Evolutionary conservation across 2,797 vertebrate species (phyloP).

Genomic region (Paguma larvata): DNA sequence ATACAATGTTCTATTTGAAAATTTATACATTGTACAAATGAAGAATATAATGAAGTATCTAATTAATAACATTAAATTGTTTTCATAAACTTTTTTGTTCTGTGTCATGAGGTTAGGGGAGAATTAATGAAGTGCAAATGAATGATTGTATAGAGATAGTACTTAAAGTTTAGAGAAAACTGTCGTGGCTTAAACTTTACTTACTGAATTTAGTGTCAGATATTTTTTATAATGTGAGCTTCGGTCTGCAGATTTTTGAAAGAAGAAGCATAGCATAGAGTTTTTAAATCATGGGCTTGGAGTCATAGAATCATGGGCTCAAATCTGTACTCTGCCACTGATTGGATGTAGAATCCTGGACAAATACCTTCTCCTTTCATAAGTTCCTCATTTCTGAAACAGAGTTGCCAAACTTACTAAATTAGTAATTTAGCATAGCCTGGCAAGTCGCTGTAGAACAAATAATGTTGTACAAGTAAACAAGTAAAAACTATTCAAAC

Average conservation of each 20-base stretch:
- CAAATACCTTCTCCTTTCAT: neutral
- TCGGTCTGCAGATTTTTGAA: neutral
- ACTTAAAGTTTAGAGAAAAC: neutral
- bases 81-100: neutral
- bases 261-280: neutral
- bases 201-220: neutral
- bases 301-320: neutral
- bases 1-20: neutral
- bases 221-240: neutral
- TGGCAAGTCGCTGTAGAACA: neutral
- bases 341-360: neutral
- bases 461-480: neutral
- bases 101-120: neutral
- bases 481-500: neutral
- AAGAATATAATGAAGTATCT: neutral
- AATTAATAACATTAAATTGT: neutral
- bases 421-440: neutral
- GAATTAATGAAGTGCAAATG: neutral
- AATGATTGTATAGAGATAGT: neutral
- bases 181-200: neutral
- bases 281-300: neutral
- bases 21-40: neutral
- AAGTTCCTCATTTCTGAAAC: conserved; percentile 35
- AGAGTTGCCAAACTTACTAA: neutral
- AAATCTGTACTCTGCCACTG: neutral